A percentile compares a stretch with the other conserved stretches of the same genome.
Evolutionary conservation across 1,140 invertebrate genomes (phyloP).

Genomic region (Glossosoma conforme): DNA sequence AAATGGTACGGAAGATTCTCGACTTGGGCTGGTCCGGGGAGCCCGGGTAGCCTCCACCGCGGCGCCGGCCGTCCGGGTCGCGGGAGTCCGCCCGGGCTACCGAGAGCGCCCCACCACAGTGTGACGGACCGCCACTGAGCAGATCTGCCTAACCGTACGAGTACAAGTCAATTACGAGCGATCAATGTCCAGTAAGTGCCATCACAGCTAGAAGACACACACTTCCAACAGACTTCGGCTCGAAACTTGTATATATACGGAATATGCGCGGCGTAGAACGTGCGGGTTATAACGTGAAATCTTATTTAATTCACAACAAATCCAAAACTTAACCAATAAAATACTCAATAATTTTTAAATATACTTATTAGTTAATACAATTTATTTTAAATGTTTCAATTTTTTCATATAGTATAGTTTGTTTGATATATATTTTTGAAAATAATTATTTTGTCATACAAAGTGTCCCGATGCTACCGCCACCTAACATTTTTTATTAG

Average conservation of each 20-base stretch:
- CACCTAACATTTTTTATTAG: too few species aligned
- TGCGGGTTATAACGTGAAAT: neutral
- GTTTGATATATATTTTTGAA: too few species aligned
- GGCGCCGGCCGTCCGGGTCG: conserved; percentile 1
- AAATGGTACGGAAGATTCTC: conserved; percentile 21
- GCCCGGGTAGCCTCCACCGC: conserved; percentile 19
- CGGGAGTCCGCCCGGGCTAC: conserved; percentile 23
- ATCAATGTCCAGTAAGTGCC: conserved; percentile 33
- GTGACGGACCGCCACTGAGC: conserved; percentile 30
- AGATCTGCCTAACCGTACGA: conserved; percentile 29
- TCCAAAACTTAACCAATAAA: too few species aligned
- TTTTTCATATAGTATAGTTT: too few species aligned
- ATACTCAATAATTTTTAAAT: too few species aligned
- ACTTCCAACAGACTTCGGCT: conserved; percentile 10
- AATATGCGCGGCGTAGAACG: neutral
- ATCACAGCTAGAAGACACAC: conserved; percentile 30
- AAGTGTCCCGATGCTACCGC: too few species aligned
- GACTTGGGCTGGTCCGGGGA: conserved; percentile 21
- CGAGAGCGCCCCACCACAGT: conserved; percentile 17
- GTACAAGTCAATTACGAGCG: conserved; percentile 24
- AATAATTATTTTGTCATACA: too few species aligned
- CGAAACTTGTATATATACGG: conserved; percentile 16
- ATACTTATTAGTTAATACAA: too few species aligned
- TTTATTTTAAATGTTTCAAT: too few species aligned
- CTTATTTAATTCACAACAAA: neutral